Evolutionary conservation across 2,888 invertebrate genomes (phyloP).

Genomic region (Hirtodrosophila trivittata): DNA sequence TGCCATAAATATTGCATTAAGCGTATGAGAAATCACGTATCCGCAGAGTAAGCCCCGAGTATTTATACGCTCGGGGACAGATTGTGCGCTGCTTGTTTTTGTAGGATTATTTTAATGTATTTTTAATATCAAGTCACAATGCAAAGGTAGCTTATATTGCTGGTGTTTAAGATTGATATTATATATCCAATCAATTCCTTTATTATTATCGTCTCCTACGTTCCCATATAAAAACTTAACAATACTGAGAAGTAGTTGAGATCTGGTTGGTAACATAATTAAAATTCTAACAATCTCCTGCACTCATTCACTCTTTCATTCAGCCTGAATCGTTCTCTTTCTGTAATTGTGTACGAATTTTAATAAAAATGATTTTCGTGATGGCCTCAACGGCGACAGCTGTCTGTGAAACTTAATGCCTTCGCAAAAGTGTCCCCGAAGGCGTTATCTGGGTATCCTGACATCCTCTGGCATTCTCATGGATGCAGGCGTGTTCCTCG

Average conservation of each 20-base stretch:
- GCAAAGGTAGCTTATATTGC: no score
- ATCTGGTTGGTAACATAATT: no score
- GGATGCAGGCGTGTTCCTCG: constrained; percentile 29
- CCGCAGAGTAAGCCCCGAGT: constrained; percentile 22
- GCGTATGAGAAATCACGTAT: constrained; percentile 29
- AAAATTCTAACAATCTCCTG: no score
- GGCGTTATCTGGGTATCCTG: constrained; percentile 13
- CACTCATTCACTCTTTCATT: neutral
- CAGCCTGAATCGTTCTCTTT: no score
- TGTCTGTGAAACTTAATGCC: constrained; percentile 57
- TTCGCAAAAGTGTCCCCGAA: constrained; percentile 40
- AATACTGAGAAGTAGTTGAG: no score
- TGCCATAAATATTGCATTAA: constrained; percentile 40
- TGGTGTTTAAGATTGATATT: no score
- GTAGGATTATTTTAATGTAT: no score
- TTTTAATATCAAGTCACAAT: no score
- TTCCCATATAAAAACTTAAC: no score
- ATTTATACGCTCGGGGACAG: no score
- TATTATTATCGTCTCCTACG: no score
- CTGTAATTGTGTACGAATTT: constrained; percentile 47
- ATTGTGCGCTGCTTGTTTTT: neutral
- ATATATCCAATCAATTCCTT: no score
- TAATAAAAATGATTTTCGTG: constrained; percentile 46
- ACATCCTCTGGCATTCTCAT: constrained; percentile 10
- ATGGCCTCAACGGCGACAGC: constrained; percentile 18